Conservation (phyloP, 2,113 vertebrate species). For the Megaptera novaeangliae region DNA sequence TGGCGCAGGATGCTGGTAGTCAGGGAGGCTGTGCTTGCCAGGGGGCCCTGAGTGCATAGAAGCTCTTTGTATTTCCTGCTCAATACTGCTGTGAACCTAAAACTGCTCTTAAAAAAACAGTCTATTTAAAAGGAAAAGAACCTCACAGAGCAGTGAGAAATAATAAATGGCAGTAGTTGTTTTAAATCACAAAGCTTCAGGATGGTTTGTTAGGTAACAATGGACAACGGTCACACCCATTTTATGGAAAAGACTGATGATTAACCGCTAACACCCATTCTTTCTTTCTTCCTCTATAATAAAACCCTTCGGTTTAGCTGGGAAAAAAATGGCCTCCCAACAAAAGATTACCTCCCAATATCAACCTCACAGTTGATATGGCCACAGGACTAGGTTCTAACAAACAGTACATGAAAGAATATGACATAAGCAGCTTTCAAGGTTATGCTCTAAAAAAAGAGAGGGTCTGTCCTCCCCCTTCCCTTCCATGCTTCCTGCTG, state of each 20-base stretch:
- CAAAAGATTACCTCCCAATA: neutral
- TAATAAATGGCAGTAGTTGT: neutral
- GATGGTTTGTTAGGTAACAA: neutral
- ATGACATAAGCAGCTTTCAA: neutral
- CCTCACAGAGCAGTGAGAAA: neutral
- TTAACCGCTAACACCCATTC: neutral
- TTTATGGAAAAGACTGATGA: neutral
- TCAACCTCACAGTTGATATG: neutral
- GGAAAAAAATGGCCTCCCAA: neutral
- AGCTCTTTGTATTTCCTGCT: neutral
- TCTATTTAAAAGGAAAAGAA: neutral
- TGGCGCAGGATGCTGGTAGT: no score
- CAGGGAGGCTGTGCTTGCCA: neutral
- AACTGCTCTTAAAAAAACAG: neutral
- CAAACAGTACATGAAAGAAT: neutral
- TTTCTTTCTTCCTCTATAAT: neutral
- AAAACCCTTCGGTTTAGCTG: neutral
- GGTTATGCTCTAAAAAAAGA: neutral
- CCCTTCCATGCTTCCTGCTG: neutral
- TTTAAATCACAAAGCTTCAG: neutral
- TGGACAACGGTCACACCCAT: neutral
- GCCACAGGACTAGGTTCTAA: neutral
- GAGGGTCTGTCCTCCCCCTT: neutral
- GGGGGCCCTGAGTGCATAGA: fast-evolving
- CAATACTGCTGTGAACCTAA: neutral